Evolutionary conservation across 2,113 vertebrate genomes (phyloP).

Genomic region (Istiophorus platypterus): DNA sequence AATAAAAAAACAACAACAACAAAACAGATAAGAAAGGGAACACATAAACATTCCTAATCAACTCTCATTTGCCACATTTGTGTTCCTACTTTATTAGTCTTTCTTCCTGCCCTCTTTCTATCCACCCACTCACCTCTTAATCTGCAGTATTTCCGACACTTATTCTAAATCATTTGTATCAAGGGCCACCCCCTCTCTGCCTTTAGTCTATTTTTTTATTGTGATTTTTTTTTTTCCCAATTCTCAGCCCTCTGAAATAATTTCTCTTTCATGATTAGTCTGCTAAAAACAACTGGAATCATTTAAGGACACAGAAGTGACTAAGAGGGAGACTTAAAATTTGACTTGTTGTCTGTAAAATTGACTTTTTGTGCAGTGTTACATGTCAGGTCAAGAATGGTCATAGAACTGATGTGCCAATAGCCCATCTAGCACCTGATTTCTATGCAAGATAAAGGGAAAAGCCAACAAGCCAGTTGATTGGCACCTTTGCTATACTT

Average conservation of each 20-base stretch:
- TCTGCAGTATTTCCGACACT: slow-evolving; percentile 19
- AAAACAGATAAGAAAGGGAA: neutral
- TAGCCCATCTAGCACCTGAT: no score
- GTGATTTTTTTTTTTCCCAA: neutral
- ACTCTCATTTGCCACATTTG: neutral
- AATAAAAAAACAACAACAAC: neutral
- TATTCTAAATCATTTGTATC: neutral
- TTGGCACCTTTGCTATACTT: no score
- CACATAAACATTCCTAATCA: neutral
- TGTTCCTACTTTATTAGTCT: neutral
- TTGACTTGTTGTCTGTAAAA: no score
- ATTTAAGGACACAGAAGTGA: neutral
- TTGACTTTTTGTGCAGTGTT: no score
- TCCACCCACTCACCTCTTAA: slow-evolving; percentile 2
- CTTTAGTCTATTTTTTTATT: no score
- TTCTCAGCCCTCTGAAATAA: neutral
- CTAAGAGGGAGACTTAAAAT: neutral
- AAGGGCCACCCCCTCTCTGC: neutral
- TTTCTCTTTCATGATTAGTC: no score
- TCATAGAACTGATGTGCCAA: no score
- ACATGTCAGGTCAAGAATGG: no score
- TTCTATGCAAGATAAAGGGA: no score
- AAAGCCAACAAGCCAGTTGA: no score
- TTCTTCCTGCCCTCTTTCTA: neutral
- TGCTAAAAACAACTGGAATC: neutral